These are phyloP conservation scores for Dolichomitus sp. DNA, from an alignment of 2,888 invertebrate species.

Conservation along the genomic window DNA sequence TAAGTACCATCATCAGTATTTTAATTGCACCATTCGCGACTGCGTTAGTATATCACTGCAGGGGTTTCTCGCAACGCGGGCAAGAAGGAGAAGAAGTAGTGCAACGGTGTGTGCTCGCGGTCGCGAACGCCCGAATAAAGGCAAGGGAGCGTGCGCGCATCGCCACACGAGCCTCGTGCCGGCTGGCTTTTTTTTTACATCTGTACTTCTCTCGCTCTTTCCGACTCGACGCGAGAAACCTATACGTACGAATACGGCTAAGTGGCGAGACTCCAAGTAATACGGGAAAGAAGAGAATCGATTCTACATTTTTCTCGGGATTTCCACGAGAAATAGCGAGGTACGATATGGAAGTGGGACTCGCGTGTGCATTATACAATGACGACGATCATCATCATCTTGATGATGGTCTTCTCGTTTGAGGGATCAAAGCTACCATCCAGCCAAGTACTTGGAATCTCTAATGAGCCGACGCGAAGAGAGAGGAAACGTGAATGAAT, in stretches of 20 bases:
- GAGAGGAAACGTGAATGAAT: conserved; percentile 53
- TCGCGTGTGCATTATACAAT: conserved; percentile 24
- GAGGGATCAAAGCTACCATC: conserved; percentile 61
- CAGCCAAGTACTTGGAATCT: conserved; percentile 57
- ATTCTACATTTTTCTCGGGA: conserved; percentile 52
- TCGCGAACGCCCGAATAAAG: conserved; percentile 70
- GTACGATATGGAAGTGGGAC: conserved; percentile 59
- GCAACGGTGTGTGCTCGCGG: conserved; percentile 56
- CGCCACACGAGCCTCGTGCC: conserved; percentile 40
- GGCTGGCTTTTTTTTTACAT: conserved; percentile 14
- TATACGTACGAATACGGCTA: conserved; percentile 52
- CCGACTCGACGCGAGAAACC: conserved; percentile 33
- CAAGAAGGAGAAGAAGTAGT: conserved; percentile 57
- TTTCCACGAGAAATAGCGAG: conserved; percentile 42
- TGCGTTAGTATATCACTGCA: conserved; percentile 61
- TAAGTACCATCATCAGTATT: conserved; percentile 72
- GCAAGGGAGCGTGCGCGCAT: conserved; percentile 50
- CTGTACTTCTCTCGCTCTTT: conserved; percentile 11
- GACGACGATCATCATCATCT: conserved; percentile 32
- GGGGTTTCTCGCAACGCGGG: conserved; percentile 63
- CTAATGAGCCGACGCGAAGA: conserved; percentile 55
- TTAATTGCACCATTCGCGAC: conserved; percentile 69
- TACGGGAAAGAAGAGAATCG: conserved; percentile 42
- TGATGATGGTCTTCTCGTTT: conserved; percentile 22
- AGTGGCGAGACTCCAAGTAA: conserved; percentile 45